Percentiles rank a stretch among this genome's conserved stretches.
phyloP scores from a whole-genome alignment of 2,797 vertebrate species.

The Gymnothorax javanicus region DNA sequence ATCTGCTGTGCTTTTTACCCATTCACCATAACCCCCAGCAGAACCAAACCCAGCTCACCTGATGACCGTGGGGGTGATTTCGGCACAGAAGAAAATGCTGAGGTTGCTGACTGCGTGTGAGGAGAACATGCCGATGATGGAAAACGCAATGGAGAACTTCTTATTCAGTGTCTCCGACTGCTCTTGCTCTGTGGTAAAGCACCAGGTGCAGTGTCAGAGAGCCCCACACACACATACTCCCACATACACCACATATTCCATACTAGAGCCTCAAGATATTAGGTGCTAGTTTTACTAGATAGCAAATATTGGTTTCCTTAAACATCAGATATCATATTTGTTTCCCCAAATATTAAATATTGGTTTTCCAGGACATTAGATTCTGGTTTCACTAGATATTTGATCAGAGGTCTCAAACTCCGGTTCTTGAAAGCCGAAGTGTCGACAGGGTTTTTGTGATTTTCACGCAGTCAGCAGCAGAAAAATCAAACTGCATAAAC shows the following conservation, averaged over 20 bases:
- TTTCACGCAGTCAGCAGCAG: no score
- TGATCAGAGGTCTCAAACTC: not conserved
- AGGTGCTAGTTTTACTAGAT: not conserved
- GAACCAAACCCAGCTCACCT: constrained; percentile 70
- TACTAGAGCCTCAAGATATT: not conserved
- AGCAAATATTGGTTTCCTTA: no score
- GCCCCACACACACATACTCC: no score
- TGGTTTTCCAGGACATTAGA: not conserved
- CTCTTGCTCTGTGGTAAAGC: constrained; percentile 57
- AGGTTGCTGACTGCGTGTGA: constrained; percentile 93
- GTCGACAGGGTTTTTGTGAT: no score
- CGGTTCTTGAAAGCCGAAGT: no score
- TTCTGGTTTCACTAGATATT: not conserved
- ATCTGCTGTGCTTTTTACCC: not conserved
- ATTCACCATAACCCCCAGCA: not conserved
- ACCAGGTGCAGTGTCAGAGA: no score
- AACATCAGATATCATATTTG: no score
- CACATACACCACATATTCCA: not conserved
- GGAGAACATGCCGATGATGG: constrained; percentile 97
- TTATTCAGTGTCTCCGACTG: constrained; percentile 83
- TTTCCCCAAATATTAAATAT: no score
- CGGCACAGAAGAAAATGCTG: constrained; percentile 96
- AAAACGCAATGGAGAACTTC: constrained; percentile 90
- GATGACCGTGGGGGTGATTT: constrained; percentile 96
- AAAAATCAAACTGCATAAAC: no score